Conservation (phyloP, 1,140 invertebrate genomes). For the Eueides isabella region DNA sequence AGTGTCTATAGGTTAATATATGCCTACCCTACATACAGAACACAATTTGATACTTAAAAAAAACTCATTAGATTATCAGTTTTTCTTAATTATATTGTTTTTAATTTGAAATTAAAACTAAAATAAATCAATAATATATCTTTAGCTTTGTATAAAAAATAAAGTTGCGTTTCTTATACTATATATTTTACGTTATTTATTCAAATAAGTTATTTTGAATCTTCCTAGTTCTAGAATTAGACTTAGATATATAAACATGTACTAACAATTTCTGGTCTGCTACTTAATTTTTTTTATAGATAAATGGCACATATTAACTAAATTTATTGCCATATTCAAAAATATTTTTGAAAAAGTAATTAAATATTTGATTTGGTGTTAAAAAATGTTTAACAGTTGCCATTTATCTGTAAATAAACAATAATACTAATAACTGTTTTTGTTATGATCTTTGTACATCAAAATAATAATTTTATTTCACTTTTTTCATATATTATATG, state of each 20-base stretch:
- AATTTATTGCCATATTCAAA: neutral
- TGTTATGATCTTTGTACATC: neutral
- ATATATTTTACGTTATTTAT: conserved; percentile 27
- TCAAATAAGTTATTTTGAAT: conserved; percentile 40
- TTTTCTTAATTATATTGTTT: no score
- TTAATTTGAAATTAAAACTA: neutral
- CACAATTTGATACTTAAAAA: no score
- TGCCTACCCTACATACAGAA: no score
- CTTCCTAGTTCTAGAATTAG: conserved; percentile 35
- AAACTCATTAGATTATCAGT: no score
- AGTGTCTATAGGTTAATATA: no score
- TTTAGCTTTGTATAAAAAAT: neutral
- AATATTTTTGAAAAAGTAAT: neutral
- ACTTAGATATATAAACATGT: conserved; percentile 18
- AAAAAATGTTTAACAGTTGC: neutral
- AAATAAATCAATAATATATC: neutral
- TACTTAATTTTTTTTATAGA: neutral
- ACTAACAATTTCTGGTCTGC: conserved; percentile 9
- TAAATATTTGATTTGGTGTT: neutral
- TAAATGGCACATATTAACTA: neutral
- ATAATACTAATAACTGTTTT: neutral
- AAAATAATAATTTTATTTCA: neutral
- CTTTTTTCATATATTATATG: neutral
- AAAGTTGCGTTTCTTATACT: conserved; percentile 26
- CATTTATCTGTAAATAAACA: neutral